Base-by-base conservation (phyloP, 2,797 vertebrate genomes). In the Loriculus beryllinus region DNA sequence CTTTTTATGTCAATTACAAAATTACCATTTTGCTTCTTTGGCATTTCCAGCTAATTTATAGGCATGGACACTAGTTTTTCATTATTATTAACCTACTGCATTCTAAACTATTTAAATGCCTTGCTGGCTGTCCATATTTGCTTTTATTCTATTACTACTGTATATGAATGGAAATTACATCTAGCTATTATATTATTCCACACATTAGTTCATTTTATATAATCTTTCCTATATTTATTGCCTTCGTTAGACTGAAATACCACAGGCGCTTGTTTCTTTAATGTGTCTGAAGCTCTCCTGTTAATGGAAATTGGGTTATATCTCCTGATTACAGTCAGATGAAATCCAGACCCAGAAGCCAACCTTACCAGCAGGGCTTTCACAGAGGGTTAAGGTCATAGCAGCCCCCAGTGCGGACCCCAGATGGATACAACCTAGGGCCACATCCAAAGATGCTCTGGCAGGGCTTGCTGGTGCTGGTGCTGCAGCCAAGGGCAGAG, bases 161-260 rank as follows among this genome's bases (percentile, higher is more conserved):
- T 79, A 84, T 72, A 86, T 68, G 87, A 96, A 90, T 86, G 59
- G 56, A 81, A 97, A 94, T 92, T 92, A 87, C 4, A 0, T 90
- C 86, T 31, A 90, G 82, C 82, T 91, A 93, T 92, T 94, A 83
- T 89, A 94, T 95, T 95, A 96, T 67, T 96, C 93, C 87, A 90
- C 85, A 94, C 70, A 90, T 93, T 96, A 94, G 77, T 89, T 90
- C 77, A 86, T 82, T 94, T 96, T 60, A 72, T 93, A 86, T 84
- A 86, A 90, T 82, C 89, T 88, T 86, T 84, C 95, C 92, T 77
- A 56, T 91, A 94, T 94, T 94, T 93, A 95, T 77, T 82, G 89
- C 95, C 89, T 96, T 95, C 13, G 37, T 91, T 92, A 93, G 95
- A 49, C 79, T 31, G 40, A 89, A 84, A 90, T 80, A 94, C 92